phyloP scores from a whole-genome alignment of 2,113 vertebrate species.

The Erpornis zantholeuca region DNA sequence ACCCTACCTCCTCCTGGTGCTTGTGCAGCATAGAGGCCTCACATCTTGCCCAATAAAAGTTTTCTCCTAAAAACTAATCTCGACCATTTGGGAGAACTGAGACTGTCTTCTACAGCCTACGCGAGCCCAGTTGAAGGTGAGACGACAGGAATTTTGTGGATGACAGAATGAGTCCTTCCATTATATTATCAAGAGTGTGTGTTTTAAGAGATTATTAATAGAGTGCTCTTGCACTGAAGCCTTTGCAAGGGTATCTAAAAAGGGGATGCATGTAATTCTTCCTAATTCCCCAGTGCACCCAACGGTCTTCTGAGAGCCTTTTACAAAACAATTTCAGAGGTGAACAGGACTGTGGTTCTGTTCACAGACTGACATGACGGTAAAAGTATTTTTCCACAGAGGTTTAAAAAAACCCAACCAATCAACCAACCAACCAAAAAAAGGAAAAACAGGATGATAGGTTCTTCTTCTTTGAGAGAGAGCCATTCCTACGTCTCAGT shows the following conservation, averaged over 20 bases:
- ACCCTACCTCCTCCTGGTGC: rapidly evolving
- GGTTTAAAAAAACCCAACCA: not conserved
- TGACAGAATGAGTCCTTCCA: not conserved
- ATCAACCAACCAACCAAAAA: not conserved
- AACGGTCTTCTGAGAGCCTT: not conserved
- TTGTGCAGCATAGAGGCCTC: rapidly evolving
- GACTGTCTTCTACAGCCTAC: not conserved
- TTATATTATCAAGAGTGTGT: not conserved
- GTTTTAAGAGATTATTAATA: not conserved
- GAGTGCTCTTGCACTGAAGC: not conserved
- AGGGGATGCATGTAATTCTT: not conserved
- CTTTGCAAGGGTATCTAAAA: not conserved
- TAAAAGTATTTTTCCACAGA: not conserved
- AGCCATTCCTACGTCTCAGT: not conserved
- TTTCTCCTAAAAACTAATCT: not conserved
- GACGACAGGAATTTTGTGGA: not conserved
- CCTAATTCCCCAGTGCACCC: not conserved
- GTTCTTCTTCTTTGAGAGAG: not conserved
- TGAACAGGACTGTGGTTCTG: not conserved
- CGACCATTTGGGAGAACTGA: rapidly evolving
- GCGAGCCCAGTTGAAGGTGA: not conserved
- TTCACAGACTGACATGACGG: not conserved
- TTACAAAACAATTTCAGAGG: not conserved
- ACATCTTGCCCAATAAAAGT: rapidly evolving
- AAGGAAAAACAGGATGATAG: not conserved